Evolutionary conservation across 2,113 vertebrate genomes (phyloP), one percentile per base, ranked within the genome.

Genomic region (Podiceps cristatus): DNA sequence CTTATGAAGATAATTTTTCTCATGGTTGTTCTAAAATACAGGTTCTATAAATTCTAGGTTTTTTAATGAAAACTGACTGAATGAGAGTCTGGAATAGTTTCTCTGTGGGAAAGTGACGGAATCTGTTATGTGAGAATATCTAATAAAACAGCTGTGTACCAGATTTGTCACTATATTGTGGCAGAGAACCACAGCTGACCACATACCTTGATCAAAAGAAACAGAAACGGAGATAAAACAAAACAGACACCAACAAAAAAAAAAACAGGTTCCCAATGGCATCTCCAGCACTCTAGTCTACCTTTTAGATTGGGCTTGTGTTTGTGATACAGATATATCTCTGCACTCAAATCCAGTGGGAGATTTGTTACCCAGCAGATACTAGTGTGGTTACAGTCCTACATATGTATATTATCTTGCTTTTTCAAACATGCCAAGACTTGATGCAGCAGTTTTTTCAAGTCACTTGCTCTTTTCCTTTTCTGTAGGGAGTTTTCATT

Each of bases 401-500:
- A 22, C 37, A 5, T 33, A 62, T 86, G 31, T 77, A 12, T 13
- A 67, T 90, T 87, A 71, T 81, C 88, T 87, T 67, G 50, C 11
- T 35, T 89, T 88, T 89, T 77, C 68, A 89, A 91, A 55, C 84
- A 45, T 67, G 35, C 47, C 80, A 78, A 59, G 76, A 33, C 37
- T 81, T 63, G 69, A 84, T 60, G 44, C 73, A 59, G 64, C 60
- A 56, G 56, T 78, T 91, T 96, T 77, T 77, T 89, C 64, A 89
- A 85, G 86, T 81, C 68, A 53, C 44, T 89, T 84, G 49, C 52
- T 91, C 63, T 86, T 94, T 91, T 91, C 52, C 60, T 71, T 5
- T 52, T 76, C 63, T 33, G 23, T 78, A 87, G 64, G 77, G 82
- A 87, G 86, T 91, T 89, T 86, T 93, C 68, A 60, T 95, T 95